Conservation (phyloP, 1,140 invertebrate species). For the Hyphantria cunea region DNA sequence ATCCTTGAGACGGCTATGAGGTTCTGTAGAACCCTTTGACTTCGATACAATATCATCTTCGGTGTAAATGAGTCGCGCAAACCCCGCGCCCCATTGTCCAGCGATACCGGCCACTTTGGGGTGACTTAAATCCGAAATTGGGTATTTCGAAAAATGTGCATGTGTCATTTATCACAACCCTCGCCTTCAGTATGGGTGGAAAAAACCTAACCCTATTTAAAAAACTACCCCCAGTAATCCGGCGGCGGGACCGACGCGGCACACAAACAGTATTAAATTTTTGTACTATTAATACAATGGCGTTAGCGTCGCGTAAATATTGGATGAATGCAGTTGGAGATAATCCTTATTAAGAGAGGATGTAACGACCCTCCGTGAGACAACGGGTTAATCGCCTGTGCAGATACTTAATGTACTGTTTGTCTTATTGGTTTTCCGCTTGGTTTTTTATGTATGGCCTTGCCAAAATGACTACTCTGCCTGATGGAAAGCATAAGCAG, state of each 20-base stretch:
- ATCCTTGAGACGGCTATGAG: conserved; percentile 45
- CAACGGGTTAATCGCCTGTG: conserved; percentile 33
- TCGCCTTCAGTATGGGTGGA: conserved; percentile 41
- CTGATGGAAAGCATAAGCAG: too few relatives aligned
- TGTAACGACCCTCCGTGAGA: conserved; percentile 46
- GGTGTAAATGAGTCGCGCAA: conserved; percentile 70
- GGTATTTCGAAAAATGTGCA: conserved; percentile 82
- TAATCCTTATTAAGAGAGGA: conserved; percentile 68
- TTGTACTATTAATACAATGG: conserved; percentile 74
- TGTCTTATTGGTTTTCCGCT: conserved; percentile 8
- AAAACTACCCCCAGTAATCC: conserved; percentile 77
- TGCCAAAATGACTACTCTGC: too few relatives aligned
- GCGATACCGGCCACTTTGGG: conserved; percentile 77
- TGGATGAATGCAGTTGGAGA: conserved; percentile 63
- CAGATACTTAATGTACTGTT: conserved; percentile 9
- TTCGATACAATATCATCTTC: conserved; percentile 29
- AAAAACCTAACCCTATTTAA: conserved; percentile 79
- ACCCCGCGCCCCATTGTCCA: conserved; percentile 59
- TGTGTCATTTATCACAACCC: conserved; percentile 82
- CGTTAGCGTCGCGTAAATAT: conserved; percentile 72
- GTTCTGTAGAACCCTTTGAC: conserved; percentile 55
- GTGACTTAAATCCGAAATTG: conserved; percentile 83
- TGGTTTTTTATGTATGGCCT: too few relatives aligned
- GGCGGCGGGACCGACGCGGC: conserved; percentile 52
- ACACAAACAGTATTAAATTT: conserved; percentile 79